Evolutionary conservation across 1,140 invertebrate genomes (phyloP).

Genomic region (Branchinecta lynchi): DNA sequence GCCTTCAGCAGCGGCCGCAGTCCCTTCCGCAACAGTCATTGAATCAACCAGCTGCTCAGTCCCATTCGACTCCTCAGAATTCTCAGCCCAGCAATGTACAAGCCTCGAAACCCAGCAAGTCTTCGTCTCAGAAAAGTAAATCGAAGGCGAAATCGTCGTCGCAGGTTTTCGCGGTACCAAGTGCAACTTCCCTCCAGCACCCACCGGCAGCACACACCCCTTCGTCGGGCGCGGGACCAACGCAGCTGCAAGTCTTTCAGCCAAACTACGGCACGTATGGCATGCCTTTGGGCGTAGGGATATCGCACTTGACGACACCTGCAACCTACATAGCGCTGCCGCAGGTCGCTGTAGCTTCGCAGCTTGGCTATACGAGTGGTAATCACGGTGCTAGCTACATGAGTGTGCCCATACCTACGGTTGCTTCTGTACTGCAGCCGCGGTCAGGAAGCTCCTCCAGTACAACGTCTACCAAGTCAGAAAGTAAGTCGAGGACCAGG

Average conservation of each 20-base stretch:
- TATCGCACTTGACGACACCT: constrained; percentile 20
- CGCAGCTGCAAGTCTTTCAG: constrained; percentile 21
- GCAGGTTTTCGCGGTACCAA: constrained; percentile 25
- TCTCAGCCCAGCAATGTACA: not conserved
- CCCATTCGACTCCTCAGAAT: constrained; percentile 23
- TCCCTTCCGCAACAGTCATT: constrained; percentile 15
- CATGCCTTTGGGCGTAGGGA: constrained; percentile 15
- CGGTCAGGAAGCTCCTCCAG: constrained; percentile 27
- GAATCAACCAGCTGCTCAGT: constrained; percentile 8
- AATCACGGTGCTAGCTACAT: not conserved
- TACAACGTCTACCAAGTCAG: constrained; percentile 22
- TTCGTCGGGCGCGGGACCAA: constrained; percentile 19
- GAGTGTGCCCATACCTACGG: constrained; percentile 11
- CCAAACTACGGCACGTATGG: constrained; percentile 17
- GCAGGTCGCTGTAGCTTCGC: constrained; percentile 38
- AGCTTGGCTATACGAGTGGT: constrained; percentile 23
- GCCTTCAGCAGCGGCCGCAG: constrained; percentile 10
- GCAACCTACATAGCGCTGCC: constrained; percentile 22
- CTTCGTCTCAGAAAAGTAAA: constrained; percentile 1
- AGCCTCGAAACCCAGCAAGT: not conserved
- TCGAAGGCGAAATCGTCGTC: constrained; percentile 10
- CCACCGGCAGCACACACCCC: constrained; percentile 20
- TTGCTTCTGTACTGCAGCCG: constrained; percentile 35
- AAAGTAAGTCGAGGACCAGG: constrained; percentile 18
- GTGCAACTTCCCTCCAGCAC: constrained; percentile 13